phyloP scores from a whole-genome alignment of 2,113 vertebrate genomes.

The Cinclus cinclus region DNA sequence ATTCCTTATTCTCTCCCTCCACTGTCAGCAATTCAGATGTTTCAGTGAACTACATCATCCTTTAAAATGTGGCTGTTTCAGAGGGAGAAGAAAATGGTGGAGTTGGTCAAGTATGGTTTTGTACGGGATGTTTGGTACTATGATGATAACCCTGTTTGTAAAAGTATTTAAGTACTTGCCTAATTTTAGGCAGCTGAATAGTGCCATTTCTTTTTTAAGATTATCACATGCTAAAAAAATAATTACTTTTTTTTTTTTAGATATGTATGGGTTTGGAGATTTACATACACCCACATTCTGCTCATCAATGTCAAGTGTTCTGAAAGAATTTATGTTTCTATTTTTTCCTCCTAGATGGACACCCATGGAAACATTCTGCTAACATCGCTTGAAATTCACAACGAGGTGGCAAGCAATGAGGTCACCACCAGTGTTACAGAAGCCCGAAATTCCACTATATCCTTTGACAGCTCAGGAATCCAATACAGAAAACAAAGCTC shows the following conservation, averaged over 20 bases:
- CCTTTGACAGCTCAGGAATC: slow-evolving; percentile 91
- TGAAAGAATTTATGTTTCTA: neutral
- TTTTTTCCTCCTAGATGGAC: slow-evolving; percentile 82
- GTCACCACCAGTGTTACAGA: slow-evolving; percentile 83
- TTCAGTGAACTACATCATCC: neutral
- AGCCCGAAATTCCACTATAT: slow-evolving; percentile 87
- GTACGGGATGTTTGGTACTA: neutral
- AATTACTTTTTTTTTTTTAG: neutral
- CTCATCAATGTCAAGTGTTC: neutral
- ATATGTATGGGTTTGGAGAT: neutral
- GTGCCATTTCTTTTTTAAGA: neutral
- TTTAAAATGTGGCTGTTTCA: neutral
- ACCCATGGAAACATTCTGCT: slow-evolving; percentile 94
- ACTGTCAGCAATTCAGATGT: neutral
- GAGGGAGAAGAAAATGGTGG: neutral
- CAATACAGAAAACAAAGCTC: slow-evolving; percentile 91
- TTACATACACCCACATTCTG: neutral
- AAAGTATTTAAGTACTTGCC: neutral
- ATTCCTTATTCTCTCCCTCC: neutral
- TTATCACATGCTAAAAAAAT: neutral
- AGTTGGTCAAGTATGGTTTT: neutral
- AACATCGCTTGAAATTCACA: slow-evolving; percentile 95
- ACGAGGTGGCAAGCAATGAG: slow-evolving; percentile 89
- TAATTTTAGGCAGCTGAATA: neutral
- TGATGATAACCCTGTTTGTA: neutral